phyloP scores from a whole-genome alignment of 2,888 invertebrate species.

The Serripes groenlandicus region DNA sequence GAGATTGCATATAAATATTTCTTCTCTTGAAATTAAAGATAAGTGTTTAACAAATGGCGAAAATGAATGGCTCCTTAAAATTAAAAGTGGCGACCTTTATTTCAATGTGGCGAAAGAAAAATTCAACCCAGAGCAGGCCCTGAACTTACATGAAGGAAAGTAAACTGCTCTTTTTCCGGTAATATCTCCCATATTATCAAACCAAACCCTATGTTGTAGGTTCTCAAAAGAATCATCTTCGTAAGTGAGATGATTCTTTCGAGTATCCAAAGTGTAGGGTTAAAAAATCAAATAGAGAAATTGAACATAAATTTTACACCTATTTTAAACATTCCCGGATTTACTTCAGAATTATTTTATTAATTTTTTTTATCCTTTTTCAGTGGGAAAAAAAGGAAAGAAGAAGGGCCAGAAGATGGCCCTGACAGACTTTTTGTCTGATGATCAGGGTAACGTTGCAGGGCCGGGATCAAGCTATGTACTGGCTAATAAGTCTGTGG shows the following conservation, averaged over 20 bases:
- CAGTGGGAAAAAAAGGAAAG: conserved; percentile 87
- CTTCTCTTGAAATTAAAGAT: too few species aligned
- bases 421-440: conserved; percentile 93
- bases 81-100: too few species aligned
- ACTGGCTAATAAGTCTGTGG: conserved; percentile 68
- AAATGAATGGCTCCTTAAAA: too few species aligned
- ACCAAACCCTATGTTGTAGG: too few species aligned
- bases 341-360: background rate
- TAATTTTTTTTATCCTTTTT: background rate
- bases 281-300: background rate
- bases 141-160: too few species aligned
- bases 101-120: too few species aligned
- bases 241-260: background rate
- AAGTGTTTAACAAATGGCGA: too few species aligned
- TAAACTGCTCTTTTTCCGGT: background rate
- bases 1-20: too few species aligned
- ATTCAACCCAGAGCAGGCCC: too few species aligned
- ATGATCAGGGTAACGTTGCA: conserved; percentile 83
- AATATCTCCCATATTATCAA: too few species aligned
- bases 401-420: conserved; percentile 94
- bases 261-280: background rate
- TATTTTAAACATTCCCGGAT: background rate
- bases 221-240: background rate
- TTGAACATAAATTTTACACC: background rate
- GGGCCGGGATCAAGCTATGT: conserved; percentile 75